Evolutionary conservation across 2,888 invertebrate genomes (phyloP).

Genomic region (Rhogogaster chlorosoma): DNA sequence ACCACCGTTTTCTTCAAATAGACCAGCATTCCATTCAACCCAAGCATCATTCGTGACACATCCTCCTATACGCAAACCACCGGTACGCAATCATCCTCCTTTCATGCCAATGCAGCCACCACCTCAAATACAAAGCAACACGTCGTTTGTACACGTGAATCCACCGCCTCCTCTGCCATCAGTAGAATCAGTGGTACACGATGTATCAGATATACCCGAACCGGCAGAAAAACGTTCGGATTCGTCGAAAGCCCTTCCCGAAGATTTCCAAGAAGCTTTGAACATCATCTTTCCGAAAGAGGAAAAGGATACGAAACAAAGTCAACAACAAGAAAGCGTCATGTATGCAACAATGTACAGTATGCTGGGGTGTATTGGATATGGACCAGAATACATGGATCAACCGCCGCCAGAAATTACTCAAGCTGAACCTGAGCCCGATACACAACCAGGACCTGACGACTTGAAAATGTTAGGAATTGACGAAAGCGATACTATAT

Average conservation of each 20-base stretch:
- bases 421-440: constrained; percentile 68
- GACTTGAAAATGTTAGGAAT: constrained; percentile 93
- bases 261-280: constrained; percentile 84
- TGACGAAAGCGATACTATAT: constrained; percentile 86
- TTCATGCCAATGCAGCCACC: constrained; percentile 55
- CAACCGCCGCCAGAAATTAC: constrained; percentile 75
- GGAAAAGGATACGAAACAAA: constrained; percentile 65
- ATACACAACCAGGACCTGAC: constrained; percentile 82
- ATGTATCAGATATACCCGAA: constrained; percentile 77
- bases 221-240: constrained; percentile 76
- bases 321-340: constrained; percentile 70
- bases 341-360: constrained; percentile 76
- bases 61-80: constrained; percentile 61
- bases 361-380: constrained; percentile 74
- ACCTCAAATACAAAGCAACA: constrained; percentile 50
- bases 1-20: constrained; percentile 62
- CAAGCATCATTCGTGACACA: constrained; percentile 68
- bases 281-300: constrained; percentile 84
- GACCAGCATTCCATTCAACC: constrained; percentile 67
- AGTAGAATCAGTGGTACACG: constrained; percentile 59
- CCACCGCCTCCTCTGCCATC: constrained; percentile 62
- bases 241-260: constrained; percentile 80
- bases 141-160: constrained; percentile 61
- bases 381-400: constrained; percentile 75
- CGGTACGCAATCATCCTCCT: constrained; percentile 58